phyloP scores from a whole-genome alignment of 2,113 vertebrate genomes.

The Arenaria interpres region DNA sequence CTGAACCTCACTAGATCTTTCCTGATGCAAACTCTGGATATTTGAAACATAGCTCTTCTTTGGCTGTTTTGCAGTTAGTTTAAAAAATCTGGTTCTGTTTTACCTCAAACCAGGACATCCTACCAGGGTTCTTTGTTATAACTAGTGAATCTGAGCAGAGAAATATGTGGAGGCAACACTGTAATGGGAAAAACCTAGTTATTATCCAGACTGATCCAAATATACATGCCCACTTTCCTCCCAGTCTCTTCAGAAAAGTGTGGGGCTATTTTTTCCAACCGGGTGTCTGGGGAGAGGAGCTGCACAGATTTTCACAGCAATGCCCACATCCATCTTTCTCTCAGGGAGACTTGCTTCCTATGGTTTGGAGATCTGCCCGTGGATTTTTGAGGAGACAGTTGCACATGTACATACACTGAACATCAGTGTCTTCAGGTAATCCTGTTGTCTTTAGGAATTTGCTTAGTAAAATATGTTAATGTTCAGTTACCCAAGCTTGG shows the following conservation, averaged over 20 bases:
- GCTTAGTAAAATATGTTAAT: background rate
- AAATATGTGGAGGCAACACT: background rate
- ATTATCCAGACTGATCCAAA: background rate
- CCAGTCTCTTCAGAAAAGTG: background rate
- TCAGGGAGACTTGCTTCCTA: background rate
- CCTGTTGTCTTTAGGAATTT: background rate
- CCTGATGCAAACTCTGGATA: background rate
- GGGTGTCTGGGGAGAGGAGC: background rate
- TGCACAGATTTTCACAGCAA: background rate
- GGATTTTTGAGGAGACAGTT: background rate
- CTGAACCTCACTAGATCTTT: background rate
- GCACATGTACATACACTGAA: background rate
- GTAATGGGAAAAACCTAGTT: background rate
- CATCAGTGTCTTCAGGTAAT: background rate
- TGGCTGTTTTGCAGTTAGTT: background rate
- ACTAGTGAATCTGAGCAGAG: background rate
- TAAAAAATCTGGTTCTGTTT: background rate
- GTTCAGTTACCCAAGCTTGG: background rate
- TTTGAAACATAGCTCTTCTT: background rate
- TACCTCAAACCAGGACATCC: background rate
- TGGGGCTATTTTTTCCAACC: background rate
- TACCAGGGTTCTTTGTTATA: background rate
- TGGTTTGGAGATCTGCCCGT: background rate
- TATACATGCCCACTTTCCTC: background rate
- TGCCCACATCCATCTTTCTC: background rate